Conservation (phyloP, 2,113 vertebrate genomes). For the Cryptomyrus ogoouensis region DNA sequence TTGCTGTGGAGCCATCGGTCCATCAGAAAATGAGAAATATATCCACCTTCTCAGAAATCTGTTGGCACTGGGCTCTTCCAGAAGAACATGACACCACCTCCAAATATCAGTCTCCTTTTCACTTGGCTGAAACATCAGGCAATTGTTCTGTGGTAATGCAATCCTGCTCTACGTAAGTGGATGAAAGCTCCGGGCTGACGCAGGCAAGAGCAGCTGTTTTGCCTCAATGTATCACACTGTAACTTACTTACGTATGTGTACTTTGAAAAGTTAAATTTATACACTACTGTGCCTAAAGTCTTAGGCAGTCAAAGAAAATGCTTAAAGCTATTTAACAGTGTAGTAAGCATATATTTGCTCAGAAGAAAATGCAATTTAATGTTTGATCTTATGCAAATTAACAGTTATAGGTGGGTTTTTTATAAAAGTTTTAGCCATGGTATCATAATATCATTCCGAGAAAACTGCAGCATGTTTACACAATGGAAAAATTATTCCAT, state of each 20-base stretch:
- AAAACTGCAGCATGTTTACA: not conserved
- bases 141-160: not conserved
- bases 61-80: not conserved
- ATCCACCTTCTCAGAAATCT: not conserved
- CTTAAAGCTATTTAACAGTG: not conserved
- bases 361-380: not conserved
- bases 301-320: not conserved
- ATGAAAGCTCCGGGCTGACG: not conserved
- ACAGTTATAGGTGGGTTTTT: not conserved
- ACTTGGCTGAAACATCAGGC: not conserved
- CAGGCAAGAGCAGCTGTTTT: not conserved
- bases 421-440: not conserved
- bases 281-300: not conserved
- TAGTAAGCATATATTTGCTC: not conserved
- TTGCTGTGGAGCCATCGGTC: not conserved
- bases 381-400: not conserved
- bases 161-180: not conserved
- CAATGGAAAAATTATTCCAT: not conserved
- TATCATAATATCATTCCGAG: not conserved
- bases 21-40: not conserved
- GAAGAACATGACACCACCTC: not conserved
- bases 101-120: not conserved
- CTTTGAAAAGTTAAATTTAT: not conserved
- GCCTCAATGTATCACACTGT: not conserved
- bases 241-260: not conserved